phyloP scores from a whole-genome alignment of 2,888 invertebrate species.

The Andrena bicolor region DNA sequence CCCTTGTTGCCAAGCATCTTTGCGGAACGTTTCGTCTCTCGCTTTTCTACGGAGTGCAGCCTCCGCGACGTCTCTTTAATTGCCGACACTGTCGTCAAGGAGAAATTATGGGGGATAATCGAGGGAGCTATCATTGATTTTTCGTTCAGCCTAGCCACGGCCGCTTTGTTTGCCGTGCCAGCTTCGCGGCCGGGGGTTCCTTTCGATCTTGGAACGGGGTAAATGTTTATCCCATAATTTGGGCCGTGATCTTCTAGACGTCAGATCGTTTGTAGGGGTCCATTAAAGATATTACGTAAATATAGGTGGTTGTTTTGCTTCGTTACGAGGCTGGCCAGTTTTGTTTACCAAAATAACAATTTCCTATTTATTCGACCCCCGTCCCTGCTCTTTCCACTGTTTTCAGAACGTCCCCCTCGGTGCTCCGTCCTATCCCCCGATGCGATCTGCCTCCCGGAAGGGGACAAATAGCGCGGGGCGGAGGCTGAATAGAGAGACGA shows the following conservation, averaged over 20 bases:
- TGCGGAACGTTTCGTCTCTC: constrained; percentile 58
- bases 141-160: no score
- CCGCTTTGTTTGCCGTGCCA: no score
- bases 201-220: no score
- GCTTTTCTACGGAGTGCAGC: constrained; percentile 36
- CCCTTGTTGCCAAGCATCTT: constrained; percentile 46
- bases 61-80: constrained; percentile 32
- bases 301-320: neutral
- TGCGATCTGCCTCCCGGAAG: constrained; percentile 55
- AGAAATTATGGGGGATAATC: constrained; percentile 1
- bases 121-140: neutral
- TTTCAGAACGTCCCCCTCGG: constrained; percentile 22
- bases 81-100: constrained; percentile 34
- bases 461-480: constrained; percentile 56
- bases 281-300: no score
- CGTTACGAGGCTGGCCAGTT: constrained; percentile 11
- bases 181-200: no score
- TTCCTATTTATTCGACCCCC: constrained; percentile 37
- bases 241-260: no score
- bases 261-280: no score
- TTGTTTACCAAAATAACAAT: constrained; percentile 53
- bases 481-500: constrained; percentile 52
- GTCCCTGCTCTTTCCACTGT: constrained; percentile 10
- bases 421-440: constrained; percentile 32
- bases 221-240: neutral